phyloP scores from a whole-genome alignment of 2,113 vertebrate genomes.

The Misgurnus anguillicaudatus region DNA sequence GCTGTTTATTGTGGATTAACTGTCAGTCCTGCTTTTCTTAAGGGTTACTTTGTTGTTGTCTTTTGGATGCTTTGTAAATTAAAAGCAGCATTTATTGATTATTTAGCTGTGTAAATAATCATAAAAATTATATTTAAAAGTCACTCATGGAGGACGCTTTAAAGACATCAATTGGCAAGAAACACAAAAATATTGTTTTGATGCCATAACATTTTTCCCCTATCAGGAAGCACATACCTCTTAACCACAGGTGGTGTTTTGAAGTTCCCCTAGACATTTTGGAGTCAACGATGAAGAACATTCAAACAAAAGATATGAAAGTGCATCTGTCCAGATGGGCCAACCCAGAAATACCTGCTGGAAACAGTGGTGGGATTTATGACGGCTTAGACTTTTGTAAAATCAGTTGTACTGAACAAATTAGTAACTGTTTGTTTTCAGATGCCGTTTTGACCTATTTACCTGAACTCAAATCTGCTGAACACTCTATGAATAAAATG shows the following conservation, averaged over 20 bases:
- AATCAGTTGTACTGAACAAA: slow-evolving; percentile 79
- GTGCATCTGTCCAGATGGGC: not conserved
- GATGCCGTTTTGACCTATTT: slow-evolving; percentile 76
- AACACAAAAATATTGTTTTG: not conserved
- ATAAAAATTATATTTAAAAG: too few species aligned
- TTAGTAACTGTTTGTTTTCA: slow-evolving; percentile 71
- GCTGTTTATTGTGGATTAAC: not conserved
- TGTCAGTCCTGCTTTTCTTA: not conserved
- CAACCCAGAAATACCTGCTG: not conserved
- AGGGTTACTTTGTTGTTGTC: not conserved
- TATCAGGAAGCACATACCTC: not conserved
- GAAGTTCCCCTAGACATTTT: not conserved
- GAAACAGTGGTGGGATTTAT: not conserved
- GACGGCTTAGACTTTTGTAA: slow-evolving; percentile 83
- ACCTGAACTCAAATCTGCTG: slow-evolving; percentile 72
- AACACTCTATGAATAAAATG: slow-evolving; percentile 80
- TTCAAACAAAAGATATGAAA: slow-evolving; percentile 39
- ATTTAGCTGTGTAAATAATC: not conserved
- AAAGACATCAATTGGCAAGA: not conserved
- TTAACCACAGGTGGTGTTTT: not conserved
- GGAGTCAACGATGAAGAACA: slow-evolving; percentile 65
- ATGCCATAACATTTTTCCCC: not conserved
- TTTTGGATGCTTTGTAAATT: not conserved
- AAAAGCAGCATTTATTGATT: not conserved
- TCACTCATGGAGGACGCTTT: too few species aligned